Conservation (phyloP, 2,888 invertebrate species). For the Xylota segnis region DNA sequence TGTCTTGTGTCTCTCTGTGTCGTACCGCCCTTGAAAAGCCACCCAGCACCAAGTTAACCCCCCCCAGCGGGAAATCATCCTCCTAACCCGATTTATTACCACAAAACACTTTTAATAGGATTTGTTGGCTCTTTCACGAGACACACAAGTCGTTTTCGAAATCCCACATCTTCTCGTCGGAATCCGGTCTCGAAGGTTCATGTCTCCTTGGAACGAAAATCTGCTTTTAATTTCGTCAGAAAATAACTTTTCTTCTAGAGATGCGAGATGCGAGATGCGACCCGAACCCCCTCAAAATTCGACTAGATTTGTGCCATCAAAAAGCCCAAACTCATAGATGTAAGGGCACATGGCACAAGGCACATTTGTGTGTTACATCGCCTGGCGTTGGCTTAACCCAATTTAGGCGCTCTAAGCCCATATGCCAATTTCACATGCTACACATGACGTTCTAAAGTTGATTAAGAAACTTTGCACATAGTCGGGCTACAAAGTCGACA, state of each 20-base stretch:
- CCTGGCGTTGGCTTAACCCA: background rate
- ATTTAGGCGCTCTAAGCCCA: slow-evolving; percentile 24
- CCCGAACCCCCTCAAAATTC: background rate
- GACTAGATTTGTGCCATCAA: background rate
- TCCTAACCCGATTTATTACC: slow-evolving; percentile 53
- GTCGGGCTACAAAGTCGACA: slow-evolving; percentile 13
- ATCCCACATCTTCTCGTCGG: slow-evolving; percentile 28
- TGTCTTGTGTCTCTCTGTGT: background rate
- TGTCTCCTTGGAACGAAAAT: slow-evolving; percentile 27
- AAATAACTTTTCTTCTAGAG: slow-evolving; percentile 49
- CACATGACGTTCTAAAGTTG: slow-evolving; percentile 43
- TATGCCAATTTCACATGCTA: slow-evolving; percentile 44
- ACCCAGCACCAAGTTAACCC: background rate
- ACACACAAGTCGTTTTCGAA: slow-evolving; percentile 26
- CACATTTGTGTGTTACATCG: slow-evolving; percentile 40
- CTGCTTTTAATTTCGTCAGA: slow-evolving; percentile 43
- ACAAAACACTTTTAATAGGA: slow-evolving; percentile 65
- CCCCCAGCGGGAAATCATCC: background rate
- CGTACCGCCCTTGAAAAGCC: slow-evolving; percentile 6
- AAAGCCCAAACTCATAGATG: slow-evolving; percentile 15
- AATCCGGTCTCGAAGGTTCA: slow-evolving; percentile 16
- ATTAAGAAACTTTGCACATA: slow-evolving; percentile 54
- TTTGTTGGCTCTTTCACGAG: slow-evolving; percentile 40
- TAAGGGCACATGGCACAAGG: slow-evolving; percentile 30
- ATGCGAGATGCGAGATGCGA: too few species aligned